Conservation (phyloP, 2,113 vertebrate genomes). For the Hemiscyllium ocellatum region DNA sequence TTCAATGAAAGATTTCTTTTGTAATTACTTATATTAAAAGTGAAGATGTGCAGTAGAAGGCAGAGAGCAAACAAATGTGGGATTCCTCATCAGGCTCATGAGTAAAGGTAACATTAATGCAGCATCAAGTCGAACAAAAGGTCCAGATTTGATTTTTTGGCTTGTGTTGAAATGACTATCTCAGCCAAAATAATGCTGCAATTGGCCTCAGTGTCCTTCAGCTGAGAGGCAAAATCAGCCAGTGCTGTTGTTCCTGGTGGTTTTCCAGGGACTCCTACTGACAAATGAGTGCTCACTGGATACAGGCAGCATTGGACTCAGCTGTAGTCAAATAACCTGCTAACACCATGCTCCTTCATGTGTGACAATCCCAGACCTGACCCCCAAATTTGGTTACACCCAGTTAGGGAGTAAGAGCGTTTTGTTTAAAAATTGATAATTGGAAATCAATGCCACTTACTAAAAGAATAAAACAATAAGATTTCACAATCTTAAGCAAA, state of each 20-base stretch:
- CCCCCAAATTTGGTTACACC: no score
- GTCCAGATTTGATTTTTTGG: background rate
- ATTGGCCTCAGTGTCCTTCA: background rate
- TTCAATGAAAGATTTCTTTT: background rate
- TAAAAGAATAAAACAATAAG: no score
- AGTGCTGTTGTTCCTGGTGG: background rate
- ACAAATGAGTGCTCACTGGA: background rate
- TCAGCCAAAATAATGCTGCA: background rate
- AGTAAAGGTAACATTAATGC: background rate
- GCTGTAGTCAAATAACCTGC: background rate
- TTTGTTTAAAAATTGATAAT: no score
- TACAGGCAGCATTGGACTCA: background rate
- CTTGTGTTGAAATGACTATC: background rate
- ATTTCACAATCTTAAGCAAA: no score
- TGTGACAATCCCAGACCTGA: background rate
- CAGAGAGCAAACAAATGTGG: background rate
- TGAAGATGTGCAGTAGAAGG: background rate
- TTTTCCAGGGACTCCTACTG: background rate
- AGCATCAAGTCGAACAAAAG: background rate
- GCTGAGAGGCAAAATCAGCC: background rate
- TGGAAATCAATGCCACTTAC: no score
- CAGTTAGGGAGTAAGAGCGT: no score
- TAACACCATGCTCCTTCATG: background rate
- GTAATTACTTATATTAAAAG: background rate
- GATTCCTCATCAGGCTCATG: background rate